Percentiles rank a stretch among this genome's conserved stretches.
Conservation (phyloP, 2,113 vertebrate genomes). For the Pavo muticus region DNA sequence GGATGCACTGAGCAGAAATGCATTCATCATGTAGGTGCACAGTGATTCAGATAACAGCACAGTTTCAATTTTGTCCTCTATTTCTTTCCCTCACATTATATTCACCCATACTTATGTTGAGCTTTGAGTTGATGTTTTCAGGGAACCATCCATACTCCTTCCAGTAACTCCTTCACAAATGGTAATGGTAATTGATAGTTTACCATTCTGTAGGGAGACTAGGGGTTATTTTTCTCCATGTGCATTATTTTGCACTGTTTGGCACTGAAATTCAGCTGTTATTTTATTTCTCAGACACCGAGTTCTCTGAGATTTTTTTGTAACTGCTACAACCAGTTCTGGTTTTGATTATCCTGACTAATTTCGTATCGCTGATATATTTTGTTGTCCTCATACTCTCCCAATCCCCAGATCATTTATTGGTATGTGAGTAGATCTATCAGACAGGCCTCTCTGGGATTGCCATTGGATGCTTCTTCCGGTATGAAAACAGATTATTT, state of each 20-base stretch:
- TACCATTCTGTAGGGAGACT: fast-evolving
- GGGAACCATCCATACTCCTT: neutral
- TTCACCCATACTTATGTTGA: neutral
- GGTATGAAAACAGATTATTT: neutral
- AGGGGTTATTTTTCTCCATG: neutral
- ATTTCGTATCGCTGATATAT: neutral
- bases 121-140: neutral
- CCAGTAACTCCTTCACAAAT: fast-evolving
- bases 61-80: neutral
- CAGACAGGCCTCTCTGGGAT: neutral
- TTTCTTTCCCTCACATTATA: neutral
- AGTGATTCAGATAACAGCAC: neutral
- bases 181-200: neutral
- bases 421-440: neutral
- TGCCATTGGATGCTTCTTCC: neutral
- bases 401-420: neutral
- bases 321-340: neutral
- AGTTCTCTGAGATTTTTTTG: neutral
- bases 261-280: neutral
- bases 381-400: neutral
- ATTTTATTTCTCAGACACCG: fast-evolving
- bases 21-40: neutral
- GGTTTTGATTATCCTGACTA: neutral
- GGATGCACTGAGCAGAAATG: neutral
- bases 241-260: neutral